phyloP scores from a whole-genome alignment of 1,140 invertebrate species.

The Musca vetustissima region DNA sequence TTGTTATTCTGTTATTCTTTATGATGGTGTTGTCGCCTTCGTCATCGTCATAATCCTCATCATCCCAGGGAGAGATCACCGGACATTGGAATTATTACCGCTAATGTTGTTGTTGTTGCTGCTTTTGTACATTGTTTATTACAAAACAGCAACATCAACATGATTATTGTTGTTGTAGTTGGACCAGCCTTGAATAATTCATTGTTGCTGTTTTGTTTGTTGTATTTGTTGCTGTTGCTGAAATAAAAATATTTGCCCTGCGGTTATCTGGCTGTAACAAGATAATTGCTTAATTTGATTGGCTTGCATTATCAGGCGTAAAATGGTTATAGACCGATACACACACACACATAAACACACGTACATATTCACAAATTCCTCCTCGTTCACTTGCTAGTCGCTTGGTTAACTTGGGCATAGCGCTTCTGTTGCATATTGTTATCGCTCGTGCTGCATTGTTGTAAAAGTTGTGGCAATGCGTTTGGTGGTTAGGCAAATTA shows the following conservation, averaged over 20 bases:
- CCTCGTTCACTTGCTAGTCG: too few species aligned
- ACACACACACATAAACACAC: not conserved
- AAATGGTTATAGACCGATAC: constrained; percentile 4
- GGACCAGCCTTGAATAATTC: not conserved
- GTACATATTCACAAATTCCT: not conserved
- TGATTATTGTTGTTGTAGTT: not conserved
- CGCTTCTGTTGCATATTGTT: too few species aligned
- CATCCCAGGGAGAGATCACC: too few species aligned
- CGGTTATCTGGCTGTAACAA: constrained; percentile 16
- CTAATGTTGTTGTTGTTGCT: not conserved
- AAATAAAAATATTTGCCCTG: constrained; percentile 31
- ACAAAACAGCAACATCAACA: not conserved
- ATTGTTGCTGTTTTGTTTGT: constrained; percentile 25
- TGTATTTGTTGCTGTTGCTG: constrained; percentile 13
- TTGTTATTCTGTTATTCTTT: too few species aligned
- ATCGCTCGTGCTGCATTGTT: too few species aligned
- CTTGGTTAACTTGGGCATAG: too few species aligned
- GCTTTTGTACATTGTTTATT: not conserved
- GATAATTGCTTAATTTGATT: constrained; percentile 24
- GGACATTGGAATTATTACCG: not conserved
- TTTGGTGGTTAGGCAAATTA: too few species aligned
- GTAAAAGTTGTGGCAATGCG: too few species aligned
- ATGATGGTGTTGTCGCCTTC: too few species aligned
- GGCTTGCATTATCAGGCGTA: constrained; percentile 23
- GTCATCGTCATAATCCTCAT: too few species aligned